phyloP scores from a whole-genome alignment of 2,113 vertebrate genomes.

The Etheostoma cragini region DNA sequence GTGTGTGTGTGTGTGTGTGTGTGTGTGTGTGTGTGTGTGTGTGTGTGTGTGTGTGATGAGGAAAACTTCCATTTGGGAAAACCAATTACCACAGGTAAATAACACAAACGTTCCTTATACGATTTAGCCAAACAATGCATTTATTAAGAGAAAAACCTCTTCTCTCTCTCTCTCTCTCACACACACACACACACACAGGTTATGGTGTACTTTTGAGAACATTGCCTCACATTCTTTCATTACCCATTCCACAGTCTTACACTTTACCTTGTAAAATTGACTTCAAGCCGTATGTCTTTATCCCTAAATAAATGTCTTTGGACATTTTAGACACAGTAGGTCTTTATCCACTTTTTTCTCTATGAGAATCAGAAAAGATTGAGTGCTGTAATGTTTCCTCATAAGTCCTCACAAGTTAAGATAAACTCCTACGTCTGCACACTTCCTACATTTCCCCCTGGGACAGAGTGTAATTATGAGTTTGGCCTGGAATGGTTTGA shows the following conservation, averaged over 20 bases:
- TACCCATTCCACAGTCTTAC: background rate
- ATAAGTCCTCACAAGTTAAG: slow-evolving; percentile 23
- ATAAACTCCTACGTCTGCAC: slow-evolving; percentile 1
- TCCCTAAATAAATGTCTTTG: background rate
- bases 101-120: slow-evolving; percentile 53
- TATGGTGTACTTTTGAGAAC: background rate
- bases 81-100: slow-evolving; percentile 74
- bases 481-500: slow-evolving; percentile 68
- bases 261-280: slow-evolving; percentile 27
- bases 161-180: too few species aligned
- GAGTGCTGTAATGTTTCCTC: background rate
- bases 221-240: background rate
- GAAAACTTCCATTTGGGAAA: slow-evolving; percentile 66
- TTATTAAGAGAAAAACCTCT: slow-evolving; percentile 23
- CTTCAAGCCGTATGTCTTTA: background rate
- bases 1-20: background rate
- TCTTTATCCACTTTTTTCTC: slow-evolving; percentile 5
- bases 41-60: slow-evolving; percentile 36
- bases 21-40: background rate
- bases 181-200: background rate
- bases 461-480: slow-evolving; percentile 63
- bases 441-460: slow-evolving; percentile 26
- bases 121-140: slow-evolving; percentile 56
- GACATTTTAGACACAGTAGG: too few species aligned
- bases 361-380: slow-evolving; percentile 8